Conservation (phyloP, 2,888 invertebrate species). For the Lasioglossum vierecki region DNA sequence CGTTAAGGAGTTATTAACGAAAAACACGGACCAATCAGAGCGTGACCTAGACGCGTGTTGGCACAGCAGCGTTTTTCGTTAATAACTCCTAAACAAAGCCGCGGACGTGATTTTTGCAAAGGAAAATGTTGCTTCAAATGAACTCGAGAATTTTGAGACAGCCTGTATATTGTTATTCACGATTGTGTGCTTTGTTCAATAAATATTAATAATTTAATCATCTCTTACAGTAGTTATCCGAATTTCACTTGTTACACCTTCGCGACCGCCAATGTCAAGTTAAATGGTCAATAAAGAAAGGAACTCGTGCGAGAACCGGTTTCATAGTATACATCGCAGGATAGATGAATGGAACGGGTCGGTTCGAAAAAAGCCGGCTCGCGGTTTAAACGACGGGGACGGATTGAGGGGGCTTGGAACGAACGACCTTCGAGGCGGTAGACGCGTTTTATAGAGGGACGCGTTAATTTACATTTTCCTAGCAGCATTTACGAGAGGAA, state of each 20-base stretch:
- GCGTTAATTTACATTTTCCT: conserved; percentile 13
- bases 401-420: neutral
- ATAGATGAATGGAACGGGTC: no score
- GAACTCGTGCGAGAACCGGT: neutral
- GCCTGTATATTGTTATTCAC: no score
- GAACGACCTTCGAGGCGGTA: neutral
- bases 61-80: no score
- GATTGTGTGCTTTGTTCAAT: no score
- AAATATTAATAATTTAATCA: no score
- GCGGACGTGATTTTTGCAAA: no score
- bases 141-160: no score
- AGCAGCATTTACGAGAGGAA: neutral
- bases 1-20: no score
- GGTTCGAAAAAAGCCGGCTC: neutral
- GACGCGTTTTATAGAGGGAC: neutral
- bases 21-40: no score
- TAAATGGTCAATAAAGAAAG: neutral
- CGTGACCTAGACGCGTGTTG: no score
- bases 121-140: no score
- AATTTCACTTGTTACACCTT: neutral
- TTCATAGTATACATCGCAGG: neutral
- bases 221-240: neutral
- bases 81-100: no score
- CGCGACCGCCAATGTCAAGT: neutral
- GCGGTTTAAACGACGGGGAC: neutral